Base-by-base conservation (phyloP, 2,797 vertebrate genomes). In the Xenops minutus region DNA sequence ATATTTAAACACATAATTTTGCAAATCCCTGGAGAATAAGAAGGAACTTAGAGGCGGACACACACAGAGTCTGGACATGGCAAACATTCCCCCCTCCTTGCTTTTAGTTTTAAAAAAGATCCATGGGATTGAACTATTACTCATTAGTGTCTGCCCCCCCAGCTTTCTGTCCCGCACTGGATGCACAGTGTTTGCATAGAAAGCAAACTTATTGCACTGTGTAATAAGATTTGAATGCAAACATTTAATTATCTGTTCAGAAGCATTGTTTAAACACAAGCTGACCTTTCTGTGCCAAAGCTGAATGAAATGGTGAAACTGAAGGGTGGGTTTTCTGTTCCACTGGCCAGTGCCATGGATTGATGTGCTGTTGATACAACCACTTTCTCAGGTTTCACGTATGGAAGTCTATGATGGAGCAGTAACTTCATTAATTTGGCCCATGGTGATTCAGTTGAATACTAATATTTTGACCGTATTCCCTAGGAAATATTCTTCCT, bases 351-450 rank as follows among this genome's bases (percentile, higher is more conserved):
- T 71, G 58, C 88, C 48, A 7, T 58, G 86, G 92, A 96, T 96
- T 95, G 94, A 96, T 97, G 92, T 95, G 78, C 90, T 96, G 95
- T 94, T 68, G 92, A 93, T 96, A 91, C 58, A 87, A 90, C 48
- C 75, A 1, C 95, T 87, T 96, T 96, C 96, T 95, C 93, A 56
- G 68, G 73, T 97, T 97, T 96, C 95, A 75, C 0, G 0, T n/a
- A 19, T 83, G 64, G 74, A 95, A 91, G 86, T 59, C 68, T 79
- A 18, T 79, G 80, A 83, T 91, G 74, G 88, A 94, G 67, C 62
- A 92, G 80, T 41, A 96, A 94, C 92, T 94, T 92, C 84, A 75
- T 94, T 95, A 95, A 95, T 96, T 95, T 92, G 74, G 88, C 77
- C 91, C 49, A 19, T 77, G 58, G 37, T 41, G 56, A 62, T 79